phyloP scores from a whole-genome alignment of 2,113 vertebrate genomes.

The Hydrochoerus hydrochaeris region DNA sequence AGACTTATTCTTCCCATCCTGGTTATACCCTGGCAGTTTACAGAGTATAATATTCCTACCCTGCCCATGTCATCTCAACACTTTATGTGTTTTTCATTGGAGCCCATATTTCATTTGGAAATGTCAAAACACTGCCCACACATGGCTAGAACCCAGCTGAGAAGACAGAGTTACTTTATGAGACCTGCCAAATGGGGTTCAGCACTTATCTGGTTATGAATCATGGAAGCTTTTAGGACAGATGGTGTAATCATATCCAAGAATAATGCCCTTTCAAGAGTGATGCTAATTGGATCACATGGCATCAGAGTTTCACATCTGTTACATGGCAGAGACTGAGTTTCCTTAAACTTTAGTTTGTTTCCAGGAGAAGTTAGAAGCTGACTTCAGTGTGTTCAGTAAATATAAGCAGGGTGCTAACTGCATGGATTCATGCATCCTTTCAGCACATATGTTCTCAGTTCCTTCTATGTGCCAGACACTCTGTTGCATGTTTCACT shows the following conservation, averaged over 20 bases:
- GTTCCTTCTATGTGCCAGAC: background rate
- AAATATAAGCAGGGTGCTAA: background rate
- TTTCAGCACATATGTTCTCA: background rate
- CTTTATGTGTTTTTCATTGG: conserved; percentile 63
- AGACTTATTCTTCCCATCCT: background rate
- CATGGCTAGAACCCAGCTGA: conserved; percentile 59
- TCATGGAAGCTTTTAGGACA: conserved; percentile 69
- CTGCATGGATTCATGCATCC: background rate
- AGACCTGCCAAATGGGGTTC: conserved; percentile 73
- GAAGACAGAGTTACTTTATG: conserved; percentile 62
- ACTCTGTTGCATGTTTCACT: background rate
- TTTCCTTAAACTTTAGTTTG: conserved; percentile 52
- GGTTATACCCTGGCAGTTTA: background rate
- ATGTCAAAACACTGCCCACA: conserved; percentile 78
- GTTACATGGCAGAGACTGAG: conserved; percentile 53
- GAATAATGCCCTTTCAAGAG: conserved; percentile 77
- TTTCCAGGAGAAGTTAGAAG: conserved; percentile 17
- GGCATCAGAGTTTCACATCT: conserved; percentile 66
- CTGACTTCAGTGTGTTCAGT: conserved; percentile 40
- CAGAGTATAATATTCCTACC: background rate
- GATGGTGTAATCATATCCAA: conserved; percentile 75
- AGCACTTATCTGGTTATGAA: conserved; percentile 70
- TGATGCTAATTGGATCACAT: conserved; percentile 69
- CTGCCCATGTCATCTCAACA: background rate
- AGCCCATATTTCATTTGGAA: conserved; percentile 74